Base-by-base conservation (phyloP, 1,140 invertebrate species). In the Drosophila punjabiensis region DNA sequence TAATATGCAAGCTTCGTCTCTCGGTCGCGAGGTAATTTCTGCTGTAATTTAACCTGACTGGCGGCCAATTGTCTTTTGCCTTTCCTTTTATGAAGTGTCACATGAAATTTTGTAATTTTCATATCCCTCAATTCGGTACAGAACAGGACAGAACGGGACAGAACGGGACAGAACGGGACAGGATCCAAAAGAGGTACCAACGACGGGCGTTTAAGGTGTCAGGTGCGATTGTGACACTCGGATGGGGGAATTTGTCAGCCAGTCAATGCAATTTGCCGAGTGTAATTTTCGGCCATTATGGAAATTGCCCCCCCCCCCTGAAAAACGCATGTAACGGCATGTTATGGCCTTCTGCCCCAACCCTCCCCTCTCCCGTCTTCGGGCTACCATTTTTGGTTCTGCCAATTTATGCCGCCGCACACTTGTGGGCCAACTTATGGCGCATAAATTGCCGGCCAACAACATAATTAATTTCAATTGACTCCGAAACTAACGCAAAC, bases 401-500 rank as follows among this genome's bases (percentile, higher is more conserved):
- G 37, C 43, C 65, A 82, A 87, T 86, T 83, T 88, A 83, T 83
- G 84, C 81, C 64, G 60, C 81, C 85, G 65, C 85, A 89, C 85
- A 84, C 85, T 84, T 88, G 84, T 65, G 66, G 84, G 81, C 63
- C 81, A 89, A 84, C 81, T 88, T 89, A 79, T 79, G 85, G 85
- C 48, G 81, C 78, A 88, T 88, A 89, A 88, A 88, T 88, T 79
- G 70, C 35, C 41, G 67, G 70, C 68, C 73, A 68, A 61, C 62
- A 88, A 76, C 85, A 88, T 85, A 90, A 90, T 88, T 85, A 88
- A 89, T 89, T 89, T 82, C 85, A 90, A 89, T 88, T 85, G 78
- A 86, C 75, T 79, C 37, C 37, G n/a, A 69, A 79, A 70, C 76
- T 79, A 62, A 47, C 64, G 62, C 73, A 56, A 58, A 53, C 52